These are phyloP conservation scores for Candidula unifasciata DNA, from an alignment of 2,888 invertebrate genomes.

Conservation along the genomic window DNA sequence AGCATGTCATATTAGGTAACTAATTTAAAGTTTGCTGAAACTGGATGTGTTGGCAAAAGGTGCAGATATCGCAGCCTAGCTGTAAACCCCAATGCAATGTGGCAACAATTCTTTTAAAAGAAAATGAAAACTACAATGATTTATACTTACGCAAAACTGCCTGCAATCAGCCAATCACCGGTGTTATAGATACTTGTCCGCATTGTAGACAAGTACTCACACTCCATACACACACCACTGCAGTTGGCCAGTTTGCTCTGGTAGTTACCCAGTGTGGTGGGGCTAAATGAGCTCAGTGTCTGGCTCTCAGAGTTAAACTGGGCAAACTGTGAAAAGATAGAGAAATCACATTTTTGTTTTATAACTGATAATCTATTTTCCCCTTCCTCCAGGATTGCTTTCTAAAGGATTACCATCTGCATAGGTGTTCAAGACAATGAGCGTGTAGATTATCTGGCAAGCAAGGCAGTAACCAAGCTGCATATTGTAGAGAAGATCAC, in stretches of 20 bases:
- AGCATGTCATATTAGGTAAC: too few species aligned
- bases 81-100: too few species aligned
- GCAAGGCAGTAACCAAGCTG: too few species aligned
- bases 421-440: too few species aligned
- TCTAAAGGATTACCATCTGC: too few species aligned
- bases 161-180: constrained; percentile 68
- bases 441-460: too few species aligned
- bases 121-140: background rate
- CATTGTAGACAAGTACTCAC: constrained; percentile 64
- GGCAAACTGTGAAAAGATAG: constrained; percentile 35
- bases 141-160: constrained; percentile 57
- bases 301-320: constrained; percentile 30
- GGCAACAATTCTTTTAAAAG: too few species aligned
- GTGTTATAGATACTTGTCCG: constrained; percentile 57
- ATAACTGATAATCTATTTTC: constrained; percentile 3
- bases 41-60: too few species aligned
- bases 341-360: constrained; percentile 5
- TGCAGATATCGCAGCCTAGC: too few species aligned
- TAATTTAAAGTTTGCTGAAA: too few species aligned
- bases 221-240: constrained; percentile 59
- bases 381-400: too few species aligned
- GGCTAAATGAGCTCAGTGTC: background rate
- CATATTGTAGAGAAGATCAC: too few species aligned
- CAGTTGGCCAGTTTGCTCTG: constrained; percentile 54
- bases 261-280: background rate